Percentiles rank a stretch among this genome's conserved stretches.
phyloP scores from a whole-genome alignment of 2,797 vertebrate genomes.

The Channallabes apus region DNA sequence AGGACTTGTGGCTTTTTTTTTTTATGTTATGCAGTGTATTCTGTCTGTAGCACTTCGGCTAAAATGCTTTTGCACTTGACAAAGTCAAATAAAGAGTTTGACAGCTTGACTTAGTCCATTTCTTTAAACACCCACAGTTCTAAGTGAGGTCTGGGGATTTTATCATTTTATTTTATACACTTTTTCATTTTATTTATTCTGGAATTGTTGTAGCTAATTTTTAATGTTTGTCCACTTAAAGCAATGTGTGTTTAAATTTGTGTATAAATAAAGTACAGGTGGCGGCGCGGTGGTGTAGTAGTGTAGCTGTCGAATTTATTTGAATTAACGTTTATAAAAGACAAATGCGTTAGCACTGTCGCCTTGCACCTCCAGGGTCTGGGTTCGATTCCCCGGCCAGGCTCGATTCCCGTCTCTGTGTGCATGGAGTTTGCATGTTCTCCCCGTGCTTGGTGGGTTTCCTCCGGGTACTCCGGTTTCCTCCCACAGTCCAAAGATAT shows the following conservation, averaged over 20 bases:
- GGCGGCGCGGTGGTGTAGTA: no score
- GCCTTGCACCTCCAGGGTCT: no score
- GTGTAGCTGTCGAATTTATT: no score
- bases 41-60: slow-evolving; percentile 71
- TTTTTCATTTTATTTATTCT: background rate
- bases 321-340: no score
- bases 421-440: no score
- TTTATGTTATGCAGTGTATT: slow-evolving; percentile 56
- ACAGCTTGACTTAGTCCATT: slow-evolving; percentile 65
- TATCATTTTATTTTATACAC: no score
- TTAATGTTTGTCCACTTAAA: background rate
- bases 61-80: slow-evolving; percentile 81
- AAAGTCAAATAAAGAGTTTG: slow-evolving; percentile 81
- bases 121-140: background rate
- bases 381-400: no score
- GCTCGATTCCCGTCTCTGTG: no score
- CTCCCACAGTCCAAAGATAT: no score
- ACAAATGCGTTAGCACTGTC: no score
- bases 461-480: no score
- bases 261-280: background rate
- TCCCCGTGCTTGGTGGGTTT: no score
- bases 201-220: background rate
- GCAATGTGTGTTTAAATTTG: background rate
- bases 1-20: slow-evolving; percentile 2
- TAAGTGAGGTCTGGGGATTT: background rate